These are phyloP conservation scores for Xanthostigma xanthostigma DNA, from an alignment of 2,888 invertebrate genomes.

Conservation along the genomic window DNA sequence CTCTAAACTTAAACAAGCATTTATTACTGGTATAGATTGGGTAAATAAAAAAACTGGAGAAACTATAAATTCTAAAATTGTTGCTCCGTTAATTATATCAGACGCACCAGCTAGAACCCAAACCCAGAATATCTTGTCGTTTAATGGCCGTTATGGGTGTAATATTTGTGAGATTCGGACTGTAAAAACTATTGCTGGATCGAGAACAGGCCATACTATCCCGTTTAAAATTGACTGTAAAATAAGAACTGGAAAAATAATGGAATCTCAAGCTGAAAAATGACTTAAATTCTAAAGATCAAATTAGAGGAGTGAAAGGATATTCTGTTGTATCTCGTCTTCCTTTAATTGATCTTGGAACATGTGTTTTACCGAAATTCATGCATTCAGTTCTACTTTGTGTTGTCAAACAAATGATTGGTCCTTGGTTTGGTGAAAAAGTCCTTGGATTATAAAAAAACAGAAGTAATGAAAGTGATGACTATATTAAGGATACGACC, in stretches of 20 bases:
- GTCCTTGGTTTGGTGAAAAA: constrained; percentile 5
- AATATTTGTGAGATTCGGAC: constrained; percentile 11
- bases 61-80: constrained; percentile 3
- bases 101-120: no score
- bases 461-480: constrained; percentile 7
- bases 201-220: no score
- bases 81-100: no score
- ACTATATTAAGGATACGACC: constrained; percentile 10
- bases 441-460: constrained; percentile 11
- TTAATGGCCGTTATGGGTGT: constrained; percentile 11
- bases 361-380: constrained; percentile 11
- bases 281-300: no score
- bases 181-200: no score
- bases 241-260: no score
- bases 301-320: constrained; percentile 11
- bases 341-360: constrained; percentile 10
- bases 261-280: no score
- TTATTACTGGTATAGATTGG: constrained; percentile 9
- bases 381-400: constrained; percentile 14
- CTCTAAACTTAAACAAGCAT: constrained; percentile 7
- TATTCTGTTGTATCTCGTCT: constrained; percentile 8
- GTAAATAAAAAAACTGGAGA: constrained; percentile 5
- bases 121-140: no score
- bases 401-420: constrained; percentile 7
- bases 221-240: no score